Conservation (phyloP, 2,888 invertebrate species). For the Boloria euphrosyne region DNA sequence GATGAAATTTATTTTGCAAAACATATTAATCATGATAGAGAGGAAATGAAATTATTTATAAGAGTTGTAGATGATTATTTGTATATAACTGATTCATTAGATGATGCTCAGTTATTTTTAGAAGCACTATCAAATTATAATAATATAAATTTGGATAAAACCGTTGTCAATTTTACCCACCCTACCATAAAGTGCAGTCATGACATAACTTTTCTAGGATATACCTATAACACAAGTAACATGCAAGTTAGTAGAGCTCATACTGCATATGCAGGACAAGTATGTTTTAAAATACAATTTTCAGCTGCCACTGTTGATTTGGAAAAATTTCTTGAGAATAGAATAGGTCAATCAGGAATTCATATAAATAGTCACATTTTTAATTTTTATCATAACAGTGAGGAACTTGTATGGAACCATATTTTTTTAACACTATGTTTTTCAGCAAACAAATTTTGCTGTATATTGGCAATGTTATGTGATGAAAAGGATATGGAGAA, state of each 20-base stretch:
- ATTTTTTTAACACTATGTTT: slow-evolving; percentile 71
- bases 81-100: slow-evolving; percentile 68
- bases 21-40: slow-evolving; percentile 47
- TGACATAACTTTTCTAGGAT: slow-evolving; percentile 70
- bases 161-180: slow-evolving; percentile 66
- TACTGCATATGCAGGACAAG: slow-evolving; percentile 67
- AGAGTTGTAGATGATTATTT: slow-evolving; percentile 78
- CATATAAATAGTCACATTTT: slow-evolving; percentile 72
- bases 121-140: slow-evolving; percentile 62
- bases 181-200: slow-evolving; percentile 53
- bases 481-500: slow-evolving; percentile 56
- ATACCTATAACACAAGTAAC: slow-evolving; percentile 63
- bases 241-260: slow-evolving; percentile 67
- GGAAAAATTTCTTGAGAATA: slow-evolving; percentile 65
- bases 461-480: slow-evolving; percentile 67
- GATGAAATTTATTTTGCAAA: slow-evolving; percentile 63
- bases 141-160: slow-evolving; percentile 73
- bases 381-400: slow-evolving; percentile 64
- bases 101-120: slow-evolving; percentile 64
- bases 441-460: slow-evolving; percentile 77
- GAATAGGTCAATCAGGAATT: slow-evolving; percentile 72
- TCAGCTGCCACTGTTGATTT: slow-evolving; percentile 58
- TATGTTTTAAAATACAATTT: slow-evolving; percentile 76
- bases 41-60: slow-evolving; percentile 59
- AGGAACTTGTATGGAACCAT: slow-evolving; percentile 67